These are phyloP conservation scores for Takifugu flavidus DNA, from an alignment of 2,113 vertebrate species.

Conservation along the genomic window DNA sequence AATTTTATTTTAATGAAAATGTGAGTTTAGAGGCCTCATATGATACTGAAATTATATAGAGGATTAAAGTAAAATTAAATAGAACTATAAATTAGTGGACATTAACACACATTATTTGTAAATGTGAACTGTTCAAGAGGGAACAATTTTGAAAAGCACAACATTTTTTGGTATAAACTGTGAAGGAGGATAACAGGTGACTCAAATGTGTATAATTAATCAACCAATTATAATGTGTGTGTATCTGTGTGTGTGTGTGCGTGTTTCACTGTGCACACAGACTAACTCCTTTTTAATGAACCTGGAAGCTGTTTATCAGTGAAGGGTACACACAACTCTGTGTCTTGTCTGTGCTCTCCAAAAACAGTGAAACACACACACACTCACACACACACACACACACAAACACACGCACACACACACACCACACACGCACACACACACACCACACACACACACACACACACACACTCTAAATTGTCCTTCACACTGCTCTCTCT, in stretches of 20 bases:
- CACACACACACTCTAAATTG: slow-evolving; percentile 79
- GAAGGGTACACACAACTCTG: slow-evolving; percentile 65
- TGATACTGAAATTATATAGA: no score
- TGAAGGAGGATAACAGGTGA: neutral
- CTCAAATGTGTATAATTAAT: neutral
- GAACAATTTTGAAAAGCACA: neutral
- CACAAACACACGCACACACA: slow-evolving; percentile 26
- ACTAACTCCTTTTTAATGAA: slow-evolving; percentile 60
- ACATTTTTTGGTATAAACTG: neutral
- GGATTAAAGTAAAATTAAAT: no score
- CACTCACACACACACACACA: no score
- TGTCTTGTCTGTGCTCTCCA: slow-evolving; percentile 46
- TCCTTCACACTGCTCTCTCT: slow-evolving; percentile 86
- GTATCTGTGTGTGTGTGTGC: slow-evolving; percentile 5
- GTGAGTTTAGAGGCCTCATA: no score
- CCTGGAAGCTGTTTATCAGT: slow-evolving; percentile 67
- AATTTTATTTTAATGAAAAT: no score
- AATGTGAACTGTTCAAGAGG: no score
- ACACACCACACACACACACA: slow-evolving; percentile 45
- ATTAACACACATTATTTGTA: no score
- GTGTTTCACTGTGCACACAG: slow-evolving; percentile 1
- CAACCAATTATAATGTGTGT: neutral
- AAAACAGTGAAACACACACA: slow-evolving; percentile 65
- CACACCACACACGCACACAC: slow-evolving; percentile 30
- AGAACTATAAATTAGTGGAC: no score